These are phyloP conservation scores for Trematomus bernacchii DNA, from an alignment of 2,797 vertebrate species.

Conservation along the genomic window DNA sequence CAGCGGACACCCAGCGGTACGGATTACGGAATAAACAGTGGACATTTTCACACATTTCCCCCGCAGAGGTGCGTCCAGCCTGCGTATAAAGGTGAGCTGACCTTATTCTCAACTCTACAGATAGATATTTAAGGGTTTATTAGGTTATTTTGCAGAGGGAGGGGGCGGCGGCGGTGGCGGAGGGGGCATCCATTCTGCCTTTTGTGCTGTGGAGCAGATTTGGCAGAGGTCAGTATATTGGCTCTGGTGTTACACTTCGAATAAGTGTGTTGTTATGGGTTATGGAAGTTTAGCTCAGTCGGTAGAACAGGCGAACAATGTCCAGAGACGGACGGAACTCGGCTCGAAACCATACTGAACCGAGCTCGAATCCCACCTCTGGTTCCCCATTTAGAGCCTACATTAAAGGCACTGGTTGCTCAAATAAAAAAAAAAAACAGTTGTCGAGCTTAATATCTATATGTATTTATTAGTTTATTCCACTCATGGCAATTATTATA, in stretches of 20 bases:
- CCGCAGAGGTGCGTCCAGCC: conserved; percentile 58
- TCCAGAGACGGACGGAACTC: too few relatives aligned
- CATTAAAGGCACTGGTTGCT: too few relatives aligned
- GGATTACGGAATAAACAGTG: conserved; percentile 59
- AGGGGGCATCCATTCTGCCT: conserved; percentile 68
- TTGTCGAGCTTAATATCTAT: neutral
- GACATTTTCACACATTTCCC: conserved; percentile 46
- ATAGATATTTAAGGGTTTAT: conserved; percentile 34
- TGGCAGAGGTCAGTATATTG: conserved; percentile 45
- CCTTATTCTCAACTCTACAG: conserved; percentile 6
- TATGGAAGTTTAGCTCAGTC: too few relatives aligned
- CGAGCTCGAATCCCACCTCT: too few relatives aligned
- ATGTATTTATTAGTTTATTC: neutral
- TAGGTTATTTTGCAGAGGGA: conserved; percentile 52
- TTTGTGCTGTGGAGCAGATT: conserved; percentile 74
- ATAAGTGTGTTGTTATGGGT: neutral
- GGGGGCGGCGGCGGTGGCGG: conserved; percentile 51
- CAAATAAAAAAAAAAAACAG: neutral
- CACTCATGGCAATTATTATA: too few relatives aligned
- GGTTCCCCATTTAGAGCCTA: too few relatives aligned
- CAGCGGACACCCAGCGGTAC: conserved; percentile 54
- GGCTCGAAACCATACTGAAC: too few relatives aligned
- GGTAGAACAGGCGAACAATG: too few relatives aligned
- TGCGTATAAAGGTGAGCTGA: conserved; percentile 61
- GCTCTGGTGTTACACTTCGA: conserved; percentile 1